Conservation (phyloP, 1,140 invertebrate genomes). For the Muscidifurax raptorellus region DNA sequence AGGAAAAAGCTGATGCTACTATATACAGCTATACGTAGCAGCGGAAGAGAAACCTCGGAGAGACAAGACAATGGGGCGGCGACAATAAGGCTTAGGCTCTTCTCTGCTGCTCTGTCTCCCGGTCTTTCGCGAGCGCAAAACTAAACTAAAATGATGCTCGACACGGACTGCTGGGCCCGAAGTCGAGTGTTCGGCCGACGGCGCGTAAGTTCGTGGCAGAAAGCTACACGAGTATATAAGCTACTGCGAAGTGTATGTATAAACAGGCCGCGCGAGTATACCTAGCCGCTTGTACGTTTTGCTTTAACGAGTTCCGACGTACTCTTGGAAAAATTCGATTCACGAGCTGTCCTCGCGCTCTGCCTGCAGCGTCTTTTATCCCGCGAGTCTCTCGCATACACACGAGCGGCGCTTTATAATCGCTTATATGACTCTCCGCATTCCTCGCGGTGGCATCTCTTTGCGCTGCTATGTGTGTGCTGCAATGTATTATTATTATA, state of each 20-base stretch:
- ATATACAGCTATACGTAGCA: too few species aligned
- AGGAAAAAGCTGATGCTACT: not conserved
- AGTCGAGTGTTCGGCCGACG: not conserved
- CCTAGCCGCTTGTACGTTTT: not conserved
- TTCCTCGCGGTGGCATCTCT: too few species aligned
- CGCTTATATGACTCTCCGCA: not conserved
- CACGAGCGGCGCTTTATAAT: not conserved
- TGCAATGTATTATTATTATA: too few species aligned
- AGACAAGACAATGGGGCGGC: constrained; percentile 68
- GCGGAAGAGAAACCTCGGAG: constrained; percentile 44
- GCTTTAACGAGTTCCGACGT: constrained; percentile 13
- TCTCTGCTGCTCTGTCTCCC: not conserved
- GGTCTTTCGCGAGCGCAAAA: constrained; percentile 51
- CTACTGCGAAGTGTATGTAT: too few species aligned
- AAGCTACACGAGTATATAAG: not conserved
- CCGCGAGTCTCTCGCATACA: not conserved
- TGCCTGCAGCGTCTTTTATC: too few species aligned
- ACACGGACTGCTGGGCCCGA: constrained; percentile 44
- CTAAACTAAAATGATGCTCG: constrained; percentile 67
- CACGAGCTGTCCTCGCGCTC: not conserved
- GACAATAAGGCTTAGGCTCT: constrained; percentile 64
- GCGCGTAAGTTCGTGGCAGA: not conserved
- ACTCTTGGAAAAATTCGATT: not conserved
- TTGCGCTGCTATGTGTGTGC: too few species aligned
- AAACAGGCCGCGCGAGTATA: too few species aligned